Conservation (phyloP, 2,888 invertebrate species). For the Yponomeuta cagnagella region DNA sequence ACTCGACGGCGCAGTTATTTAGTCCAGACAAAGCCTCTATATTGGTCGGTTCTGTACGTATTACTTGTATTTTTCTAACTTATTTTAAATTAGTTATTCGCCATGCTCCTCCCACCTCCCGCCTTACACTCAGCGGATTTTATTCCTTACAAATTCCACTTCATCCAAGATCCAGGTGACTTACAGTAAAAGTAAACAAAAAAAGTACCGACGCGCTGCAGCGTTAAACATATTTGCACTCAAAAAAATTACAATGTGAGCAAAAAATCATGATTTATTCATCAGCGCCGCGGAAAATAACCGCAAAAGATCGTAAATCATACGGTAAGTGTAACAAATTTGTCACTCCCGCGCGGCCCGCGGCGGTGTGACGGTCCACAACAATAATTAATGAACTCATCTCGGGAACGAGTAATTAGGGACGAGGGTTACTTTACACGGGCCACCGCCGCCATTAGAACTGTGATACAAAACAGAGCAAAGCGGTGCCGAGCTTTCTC, state of each 20-base stretch:
- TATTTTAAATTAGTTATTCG: too few species aligned
- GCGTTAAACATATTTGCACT: neutral
- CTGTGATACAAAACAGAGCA: too few species aligned
- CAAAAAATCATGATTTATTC: neutral
- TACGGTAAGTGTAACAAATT: conserved; percentile 45
- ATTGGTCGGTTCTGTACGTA: too few species aligned
- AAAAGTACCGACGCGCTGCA: neutral
- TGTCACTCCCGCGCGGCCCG: conserved; percentile 38
- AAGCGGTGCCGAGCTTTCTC: too few species aligned
- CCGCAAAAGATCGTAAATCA: conserved; percentile 38
- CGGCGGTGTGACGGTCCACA: conserved; percentile 9
- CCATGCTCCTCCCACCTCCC: too few species aligned
- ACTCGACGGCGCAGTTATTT: too few species aligned
- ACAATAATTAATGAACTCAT: conserved; percentile 14
- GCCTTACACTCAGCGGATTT: too few species aligned
- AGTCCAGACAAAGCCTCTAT: too few species aligned
- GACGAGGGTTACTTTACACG: neutral
- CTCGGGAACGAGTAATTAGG: conserved; percentile 11
- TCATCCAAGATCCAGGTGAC: too few species aligned
- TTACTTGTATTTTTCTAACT: too few species aligned
- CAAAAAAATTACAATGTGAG: neutral
- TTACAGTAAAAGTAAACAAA: neutral
- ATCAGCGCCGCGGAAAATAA: neutral
- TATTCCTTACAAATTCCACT: too few species aligned
- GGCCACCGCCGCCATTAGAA: neutral